These are phyloP conservation scores for Andrena trimmerana DNA, from an alignment of 2,888 invertebrate genomes.

Conservation along the genomic window DNA sequence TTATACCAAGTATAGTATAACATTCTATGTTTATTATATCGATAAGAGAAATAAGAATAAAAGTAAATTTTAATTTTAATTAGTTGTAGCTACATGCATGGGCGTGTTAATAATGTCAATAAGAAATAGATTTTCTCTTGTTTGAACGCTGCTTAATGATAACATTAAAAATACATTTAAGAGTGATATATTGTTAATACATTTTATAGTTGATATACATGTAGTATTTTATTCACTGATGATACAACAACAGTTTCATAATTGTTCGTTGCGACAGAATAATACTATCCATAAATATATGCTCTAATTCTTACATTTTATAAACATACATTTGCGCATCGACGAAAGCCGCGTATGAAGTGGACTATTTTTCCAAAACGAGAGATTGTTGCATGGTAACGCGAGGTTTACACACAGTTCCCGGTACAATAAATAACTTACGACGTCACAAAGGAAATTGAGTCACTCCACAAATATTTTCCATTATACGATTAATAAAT, in stretches of 20 bases:
- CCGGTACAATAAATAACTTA: neutral
- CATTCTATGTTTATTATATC: constrained; percentile 1
- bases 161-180: constrained; percentile 30
- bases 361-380: neutral
- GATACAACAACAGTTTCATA: constrained; percentile 18
- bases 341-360: constrained; percentile 3
- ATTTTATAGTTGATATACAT: constrained; percentile 33
- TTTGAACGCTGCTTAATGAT: constrained; percentile 4
- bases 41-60: neutral
- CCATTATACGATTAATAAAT: neutral
- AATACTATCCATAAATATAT: constrained; percentile 11
- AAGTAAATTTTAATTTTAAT: neutral
- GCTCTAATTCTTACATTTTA: constrained; percentile 20
- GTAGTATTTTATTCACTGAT: constrained; percentile 19
- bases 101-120: neutral
- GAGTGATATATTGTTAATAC: constrained; percentile 23
- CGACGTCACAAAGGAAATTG: neutral
- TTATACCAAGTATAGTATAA: neutral
- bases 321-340: constrained; percentile 13
- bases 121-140: constrained; percentile 8
- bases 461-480: neutral
- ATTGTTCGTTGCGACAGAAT: neutral
- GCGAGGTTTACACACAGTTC: neutral
- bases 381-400: constrained; percentile 1
- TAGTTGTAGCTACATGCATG: neutral